A percentile compares a stretch with the other conserved stretches of the same genome.
Conservation (phyloP, 1,140 invertebrate species). For the Zaprionus inermis region DNA sequence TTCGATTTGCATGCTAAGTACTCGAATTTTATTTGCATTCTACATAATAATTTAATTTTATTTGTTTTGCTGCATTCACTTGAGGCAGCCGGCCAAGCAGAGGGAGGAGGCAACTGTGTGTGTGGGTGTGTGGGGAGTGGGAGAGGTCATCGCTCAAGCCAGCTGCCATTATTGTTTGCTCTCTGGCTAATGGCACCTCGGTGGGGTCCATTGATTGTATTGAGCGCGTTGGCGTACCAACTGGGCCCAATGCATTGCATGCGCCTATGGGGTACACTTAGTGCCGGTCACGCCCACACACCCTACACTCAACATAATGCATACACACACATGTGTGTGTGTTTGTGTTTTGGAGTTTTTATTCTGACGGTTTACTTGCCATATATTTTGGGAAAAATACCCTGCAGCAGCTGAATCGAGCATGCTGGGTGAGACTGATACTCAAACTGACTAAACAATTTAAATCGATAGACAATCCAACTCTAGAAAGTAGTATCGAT, state of each 20-base stretch:
- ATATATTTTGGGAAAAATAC: slow-evolving; percentile 55
- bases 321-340: slow-evolving; percentile 16
- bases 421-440: neutral
- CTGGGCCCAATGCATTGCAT: slow-evolving; percentile 54
- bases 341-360: slow-evolving; percentile 52
- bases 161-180: slow-evolving; percentile 49
- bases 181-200: slow-evolving; percentile 46
- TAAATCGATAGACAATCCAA: no score
- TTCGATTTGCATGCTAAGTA: slow-evolving; percentile 77
- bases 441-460: neutral
- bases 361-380: slow-evolving; percentile 74
- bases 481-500: no score
- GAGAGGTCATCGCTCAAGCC: slow-evolving; percentile 22
- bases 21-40: slow-evolving; percentile 74
- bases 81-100: slow-evolving; percentile 6
- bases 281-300: slow-evolving; percentile 50
- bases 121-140: neutral
- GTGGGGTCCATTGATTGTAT: slow-evolving; percentile 47
- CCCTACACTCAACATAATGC: neutral
- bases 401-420: neutral
- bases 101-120: neutral
- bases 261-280: slow-evolving; percentile 73
- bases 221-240: slow-evolving; percentile 38
- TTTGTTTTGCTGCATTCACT: slow-evolving; percentile 77
- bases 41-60: slow-evolving; percentile 82